Conservation (phyloP, 2,113 vertebrate species). For the Perognathus longimembris region DNA sequence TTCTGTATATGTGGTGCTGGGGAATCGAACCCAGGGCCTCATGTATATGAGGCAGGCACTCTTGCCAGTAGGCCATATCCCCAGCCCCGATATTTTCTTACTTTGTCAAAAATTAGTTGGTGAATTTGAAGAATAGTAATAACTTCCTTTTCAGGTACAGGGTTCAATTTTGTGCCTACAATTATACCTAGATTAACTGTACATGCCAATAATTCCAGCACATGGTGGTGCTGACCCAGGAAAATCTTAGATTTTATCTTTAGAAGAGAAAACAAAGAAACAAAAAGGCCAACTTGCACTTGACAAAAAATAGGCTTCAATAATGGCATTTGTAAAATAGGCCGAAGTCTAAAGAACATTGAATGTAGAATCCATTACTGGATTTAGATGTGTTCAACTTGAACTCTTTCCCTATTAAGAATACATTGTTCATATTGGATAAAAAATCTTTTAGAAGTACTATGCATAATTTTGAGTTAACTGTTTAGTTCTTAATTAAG, state of each 20-base stretch:
- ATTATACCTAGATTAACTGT: neutral
- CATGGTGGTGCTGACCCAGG: too few relatives aligned
- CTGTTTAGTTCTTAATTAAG: too few relatives aligned
- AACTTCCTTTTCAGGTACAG: neutral
- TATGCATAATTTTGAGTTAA: neutral
- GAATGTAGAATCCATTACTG: neutral
- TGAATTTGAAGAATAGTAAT: neutral
- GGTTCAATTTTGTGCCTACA: neutral
- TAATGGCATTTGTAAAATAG: neutral
- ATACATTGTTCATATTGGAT: neutral
- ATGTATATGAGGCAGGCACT: too few relatives aligned
- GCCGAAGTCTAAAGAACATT: neutral
- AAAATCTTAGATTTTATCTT: neutral
- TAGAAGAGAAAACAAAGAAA: neutral
- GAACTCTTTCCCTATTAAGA: neutral
- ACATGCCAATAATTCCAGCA: too few relatives aligned
- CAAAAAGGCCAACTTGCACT: neutral
- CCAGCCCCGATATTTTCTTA: neutral
- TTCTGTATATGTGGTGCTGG: too few relatives aligned
- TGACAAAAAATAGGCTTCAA: neutral
- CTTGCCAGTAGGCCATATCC: too few relatives aligned
- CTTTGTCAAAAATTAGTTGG: constrained; percentile 55
- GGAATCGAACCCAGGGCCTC: too few relatives aligned
- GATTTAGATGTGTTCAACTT: neutral
- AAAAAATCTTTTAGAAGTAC: neutral